Base-by-base conservation (phyloP, 2,113 vertebrate genomes). In the Puma concolor region DNA sequence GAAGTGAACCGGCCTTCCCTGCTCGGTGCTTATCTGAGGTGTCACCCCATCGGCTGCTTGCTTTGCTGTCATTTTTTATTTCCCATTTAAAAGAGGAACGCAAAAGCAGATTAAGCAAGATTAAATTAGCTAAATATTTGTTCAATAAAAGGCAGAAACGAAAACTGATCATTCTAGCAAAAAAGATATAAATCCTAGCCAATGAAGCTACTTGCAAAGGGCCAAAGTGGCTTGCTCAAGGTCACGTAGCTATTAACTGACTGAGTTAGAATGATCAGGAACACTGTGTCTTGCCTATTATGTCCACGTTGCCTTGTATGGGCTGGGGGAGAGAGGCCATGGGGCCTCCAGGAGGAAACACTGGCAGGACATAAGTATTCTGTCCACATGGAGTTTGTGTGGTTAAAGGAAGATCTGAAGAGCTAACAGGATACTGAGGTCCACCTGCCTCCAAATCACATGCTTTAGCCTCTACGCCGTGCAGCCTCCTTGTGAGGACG, bases 11-110 rank as follows among this genome's bases (percentile, higher is more conserved):
- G 64, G 0, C 41, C 31, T 41, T 7, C 12, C 13, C 19, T 63
- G 64, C 63, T 5, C 60, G 13, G 7, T 14, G 44, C 27, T 80
- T 52, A 31, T 74, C 67, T 85, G 79, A 91, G 64, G 8, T 63
- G 36, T 88, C 31, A 52, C 19, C 23, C 16, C 50, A 60, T 38
- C 7, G 60, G 4, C 9, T 23, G 84, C 7, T 92, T 95, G 93
- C 95, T 97, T 93, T 87, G 69, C 81, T 96, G 82, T 97, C 91
- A 74, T 9, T 94, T 81, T 93, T 96, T 8, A 96, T 71, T 97
- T 97, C 91, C 86, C 79, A 67, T 74, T 94, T 76, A n/a, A 90
- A 98, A 95, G 80, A 76, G 91, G 93, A 98, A 97, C 87, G 63
- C 23, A 21, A 79, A 44, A 60, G 23, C 2, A 0, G 72, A 69